Base-by-base conservation (phyloP, 64 coral and sea anemone genomes). In the Stichodactyla helianthus region DNA sequence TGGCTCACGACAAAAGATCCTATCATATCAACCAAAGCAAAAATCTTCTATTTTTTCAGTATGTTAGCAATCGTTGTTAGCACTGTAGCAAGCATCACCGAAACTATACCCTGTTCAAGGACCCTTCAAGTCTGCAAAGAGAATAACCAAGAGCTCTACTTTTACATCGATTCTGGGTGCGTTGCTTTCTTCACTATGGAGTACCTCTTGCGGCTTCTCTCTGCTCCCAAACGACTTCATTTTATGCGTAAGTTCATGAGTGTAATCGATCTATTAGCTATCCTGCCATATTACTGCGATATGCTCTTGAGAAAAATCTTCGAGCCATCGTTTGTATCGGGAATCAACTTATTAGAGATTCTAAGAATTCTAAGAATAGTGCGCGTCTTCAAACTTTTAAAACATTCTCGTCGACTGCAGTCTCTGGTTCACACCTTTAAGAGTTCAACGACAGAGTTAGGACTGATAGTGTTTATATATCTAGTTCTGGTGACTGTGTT, bases 351-450 rank as follows among this genome's bases (percentile, higher is more conserved):
- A 2, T 26, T 96, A 20, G 77, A 86, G 2, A 88, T 93, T 26
- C 86, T 96, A 56, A 83, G 94, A 85, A 92, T 93, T 9, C 76
- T 96, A 52, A 53, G 94, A 35, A 88, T 87, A 31, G 88, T 96
- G 9, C 90, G 94, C 17, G 88, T 96, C 14, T 96, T 96, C 13
- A 96, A 96, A 55, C 84, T 96, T 6, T 67, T 96, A 31, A 90
- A 89, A 27, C 94, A 96, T 55, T 96, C 94, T 0, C 91, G 85
- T 15, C 84, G 94, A 4, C 71, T 96, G 5, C 91, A 96, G 25
- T 27, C 86, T 13, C 31, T 96, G 50, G 88, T 77, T 0, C 64
- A 93, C 54, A 93, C 87, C 9, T 56, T 96, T 15, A 96, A 78
- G 78, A 87, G 82, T 59, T 93, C 94, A 19, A 89, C 94, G 18